Evolutionary conservation across 23 tunicate genomes (phyloP), one percentile per base, ranked within the genome.

Genomic region (Phallusia fumigata): DNA sequence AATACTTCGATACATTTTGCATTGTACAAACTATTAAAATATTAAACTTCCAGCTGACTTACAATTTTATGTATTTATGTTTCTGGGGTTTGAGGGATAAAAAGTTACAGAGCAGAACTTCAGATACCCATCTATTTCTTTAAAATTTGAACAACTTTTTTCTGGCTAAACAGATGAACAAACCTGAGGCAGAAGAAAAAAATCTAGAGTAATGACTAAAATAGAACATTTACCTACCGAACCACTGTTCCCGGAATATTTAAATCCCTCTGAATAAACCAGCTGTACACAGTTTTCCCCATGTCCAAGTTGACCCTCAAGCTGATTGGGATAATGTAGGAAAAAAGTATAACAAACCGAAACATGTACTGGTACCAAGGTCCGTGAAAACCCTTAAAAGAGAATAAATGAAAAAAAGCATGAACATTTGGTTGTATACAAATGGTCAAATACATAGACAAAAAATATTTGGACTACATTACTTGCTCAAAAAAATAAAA

Each of bases 291-390:
- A 32, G 93, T 85, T 76, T 94, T 94, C 18, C 98, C 98, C 90
- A 94, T 76, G 86, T 94, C 98, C 50, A 94, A 75, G 53, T 94
- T 94, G 26, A 94, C 98, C 26, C 98, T 87, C 35, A 94, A 74
- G 21, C 98, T 82, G 31, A 94, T 94, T 0, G 98, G 98, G 28
- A 94, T 94, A 35, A 94, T 94, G 83, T 94, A 94, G 6, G 98
- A 94, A 79, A 94, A 94, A n/a, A 94, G 74, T 22, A 94, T 86
- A 47, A 94, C 73, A 75, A 94, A 94, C 19, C 98, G 90, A 35
- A 94, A 94, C 88, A 94, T 79, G 90, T 89, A 94, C 15, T 84
- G 82, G 47, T 94, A 89, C 98, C 98, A 94, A 22, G 94, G 98
- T 3, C 98, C 98, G n/a, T 94, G 45, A 53, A 94, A 94, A 30